Percentiles rank a stretch among this genome's conserved stretches.
phyloP scores from a whole-genome alignment of 2,113 vertebrate genomes.

The Syngnathoides biaculeatus region DNA sequence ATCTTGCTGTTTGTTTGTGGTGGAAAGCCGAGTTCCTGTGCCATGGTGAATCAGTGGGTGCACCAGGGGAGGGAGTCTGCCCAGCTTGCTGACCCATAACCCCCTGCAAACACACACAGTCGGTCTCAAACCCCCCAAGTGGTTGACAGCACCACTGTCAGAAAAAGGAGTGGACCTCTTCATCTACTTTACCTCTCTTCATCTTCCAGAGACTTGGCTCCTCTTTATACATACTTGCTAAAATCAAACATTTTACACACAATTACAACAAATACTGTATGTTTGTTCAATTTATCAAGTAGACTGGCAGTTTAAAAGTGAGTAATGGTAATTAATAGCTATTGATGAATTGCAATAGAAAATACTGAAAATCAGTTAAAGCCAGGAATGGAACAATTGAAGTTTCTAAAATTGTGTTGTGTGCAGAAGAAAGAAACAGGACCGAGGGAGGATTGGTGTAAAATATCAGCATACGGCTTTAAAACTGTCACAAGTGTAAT shows the following conservation, averaged over 20 bases:
- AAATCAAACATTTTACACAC: conserved; percentile 10
- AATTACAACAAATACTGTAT: no score
- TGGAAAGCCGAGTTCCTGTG: conserved; percentile 60
- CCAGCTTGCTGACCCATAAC: conserved; percentile 73
- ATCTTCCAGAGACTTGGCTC: conserved; percentile 15
- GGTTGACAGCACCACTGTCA: conserved; percentile 69
- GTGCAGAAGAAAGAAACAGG: neutral
- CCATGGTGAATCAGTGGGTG: conserved; percentile 53
- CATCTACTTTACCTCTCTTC: conserved; percentile 53
- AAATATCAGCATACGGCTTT: neutral
- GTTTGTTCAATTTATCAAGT: no score
- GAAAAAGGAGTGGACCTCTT: conserved; percentile 64
- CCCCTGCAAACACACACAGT: conserved; percentile 64
- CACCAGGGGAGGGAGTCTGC: conserved; percentile 65
- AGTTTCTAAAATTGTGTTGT: neutral
- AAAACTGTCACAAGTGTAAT: neutral
- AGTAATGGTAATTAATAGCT: no score
- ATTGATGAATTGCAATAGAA: neutral
- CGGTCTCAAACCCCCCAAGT: conserved; percentile 53
- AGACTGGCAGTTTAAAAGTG: no score
- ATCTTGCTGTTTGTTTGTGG: conserved; percentile 71
- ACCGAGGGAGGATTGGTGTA: neutral
- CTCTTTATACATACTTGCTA: conserved; percentile 10
- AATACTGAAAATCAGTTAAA: neutral
- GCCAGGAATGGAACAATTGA: neutral